phyloP scores from a whole-genome alignment of 2,113 vertebrate species.

The Nothoprocta pentlandii region DNA sequence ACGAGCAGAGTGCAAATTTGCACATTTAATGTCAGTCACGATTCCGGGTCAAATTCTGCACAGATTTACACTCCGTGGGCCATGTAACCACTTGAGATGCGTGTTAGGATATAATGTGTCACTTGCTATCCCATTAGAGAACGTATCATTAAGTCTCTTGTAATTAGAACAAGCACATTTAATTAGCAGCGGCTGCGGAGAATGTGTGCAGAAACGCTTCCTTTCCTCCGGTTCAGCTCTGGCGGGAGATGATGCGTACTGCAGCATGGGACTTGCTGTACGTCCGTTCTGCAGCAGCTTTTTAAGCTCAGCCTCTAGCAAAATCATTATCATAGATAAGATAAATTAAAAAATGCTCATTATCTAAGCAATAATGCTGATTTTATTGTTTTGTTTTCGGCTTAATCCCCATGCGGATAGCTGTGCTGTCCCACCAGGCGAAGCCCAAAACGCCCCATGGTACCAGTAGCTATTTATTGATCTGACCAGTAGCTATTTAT shows the following conservation, averaged over 20 bases:
- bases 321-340: neutral
- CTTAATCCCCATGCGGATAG: neutral
- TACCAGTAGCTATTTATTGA: neutral
- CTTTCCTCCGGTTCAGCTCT: neutral
- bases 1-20: accelerated
- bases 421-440: neutral
- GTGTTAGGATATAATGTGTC: neutral
- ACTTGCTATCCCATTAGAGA: accelerated
- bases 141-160: accelerated
- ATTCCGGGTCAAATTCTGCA: accelerated
- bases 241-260: neutral
- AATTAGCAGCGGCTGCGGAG: neutral
- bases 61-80: accelerated
- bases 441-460: neutral
- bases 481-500: neutral
- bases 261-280: neutral
- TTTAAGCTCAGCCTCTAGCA: neutral
- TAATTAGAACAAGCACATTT: neutral
- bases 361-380: neutral
- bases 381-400: neutral
- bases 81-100: neutral
- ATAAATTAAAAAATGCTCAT: neutral
- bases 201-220: neutral
- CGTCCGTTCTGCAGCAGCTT: neutral
- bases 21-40: accelerated